Evolutionary conservation across 2,888 invertebrate species (phyloP).

Genomic region (Brachylomia viminalis): DNA sequence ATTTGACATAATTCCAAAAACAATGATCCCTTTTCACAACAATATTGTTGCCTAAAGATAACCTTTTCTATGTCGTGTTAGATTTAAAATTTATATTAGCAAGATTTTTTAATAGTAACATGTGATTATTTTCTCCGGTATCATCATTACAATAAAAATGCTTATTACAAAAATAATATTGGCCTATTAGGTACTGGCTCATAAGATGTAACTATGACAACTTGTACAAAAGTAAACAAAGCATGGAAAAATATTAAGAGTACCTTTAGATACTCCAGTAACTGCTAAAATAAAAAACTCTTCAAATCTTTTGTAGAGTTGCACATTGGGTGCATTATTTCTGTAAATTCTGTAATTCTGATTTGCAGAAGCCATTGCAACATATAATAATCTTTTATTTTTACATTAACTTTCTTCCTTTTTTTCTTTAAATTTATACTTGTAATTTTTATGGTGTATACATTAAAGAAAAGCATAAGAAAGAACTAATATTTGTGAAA

Average conservation of each 20-base stretch:
- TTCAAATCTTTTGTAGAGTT: background rate
- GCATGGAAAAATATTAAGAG: background rate
- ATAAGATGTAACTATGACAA: background rate
- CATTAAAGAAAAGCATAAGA: background rate
- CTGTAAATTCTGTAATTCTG: background rate
- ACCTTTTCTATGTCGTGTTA: background rate
- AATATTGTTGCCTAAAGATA: background rate
- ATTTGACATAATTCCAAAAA: background rate
- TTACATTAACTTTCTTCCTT: background rate
- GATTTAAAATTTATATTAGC: too few relatives aligned
- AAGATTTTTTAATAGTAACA: background rate
- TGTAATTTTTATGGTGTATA: background rate
- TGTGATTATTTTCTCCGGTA: background rate
- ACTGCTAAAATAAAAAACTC: background rate
- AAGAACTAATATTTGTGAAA: background rate
- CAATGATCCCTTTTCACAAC: background rate
- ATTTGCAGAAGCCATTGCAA: background rate
- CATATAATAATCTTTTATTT: too few relatives aligned
- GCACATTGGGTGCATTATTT: background rate
- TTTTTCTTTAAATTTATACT: too few relatives aligned
- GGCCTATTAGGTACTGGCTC: background rate
- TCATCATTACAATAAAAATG: background rate
- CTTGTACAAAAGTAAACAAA: background rate
- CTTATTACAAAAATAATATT: background rate
- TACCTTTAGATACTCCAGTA: background rate